Percentiles rank a stretch among this genome's conserved stretches.
Evolutionary conservation across 2,113 vertebrate genomes (phyloP).

Genomic region (Solea solea): DNA sequence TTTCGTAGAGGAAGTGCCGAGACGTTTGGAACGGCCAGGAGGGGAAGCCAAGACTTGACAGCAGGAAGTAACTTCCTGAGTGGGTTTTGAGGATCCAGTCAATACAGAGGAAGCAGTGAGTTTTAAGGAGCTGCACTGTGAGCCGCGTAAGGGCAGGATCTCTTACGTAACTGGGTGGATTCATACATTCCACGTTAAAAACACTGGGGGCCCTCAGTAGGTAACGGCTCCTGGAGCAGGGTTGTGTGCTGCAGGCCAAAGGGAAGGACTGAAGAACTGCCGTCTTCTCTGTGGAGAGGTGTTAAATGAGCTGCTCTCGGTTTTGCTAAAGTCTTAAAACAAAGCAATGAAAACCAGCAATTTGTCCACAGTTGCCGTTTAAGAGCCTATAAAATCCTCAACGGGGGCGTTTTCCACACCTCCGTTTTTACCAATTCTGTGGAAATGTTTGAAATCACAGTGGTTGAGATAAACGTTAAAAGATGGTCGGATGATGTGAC

Average conservation of each 20-base stretch:
- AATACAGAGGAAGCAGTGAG: conserved; percentile 14
- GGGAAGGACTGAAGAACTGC: conserved; percentile 1
- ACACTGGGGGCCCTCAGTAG: conserved; percentile 40
- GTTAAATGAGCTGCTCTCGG: not conserved
- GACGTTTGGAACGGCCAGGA: conserved; percentile 22
- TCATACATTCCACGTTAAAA: conserved; percentile 39
- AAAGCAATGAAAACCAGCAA: conserved; percentile 5
- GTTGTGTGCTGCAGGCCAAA: conserved; percentile 31
- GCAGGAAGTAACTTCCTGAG: conserved; percentile 62
- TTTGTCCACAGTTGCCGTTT: conserved; percentile 8
- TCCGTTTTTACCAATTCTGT: not conserved
- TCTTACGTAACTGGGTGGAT: conserved; percentile 53
- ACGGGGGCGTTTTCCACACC: not conserved
- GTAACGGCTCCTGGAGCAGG: conserved; percentile 23
- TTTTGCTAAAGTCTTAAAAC: conserved; percentile 16
- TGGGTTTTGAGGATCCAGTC: conserved; percentile 21
- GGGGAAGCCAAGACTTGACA: conserved; percentile 42
- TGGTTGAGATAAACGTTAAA: too few species aligned
- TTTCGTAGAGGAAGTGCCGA: conserved; percentile 43
- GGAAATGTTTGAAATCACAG: too few species aligned
- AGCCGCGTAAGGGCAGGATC: conserved; percentile 31
- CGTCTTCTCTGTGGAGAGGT: conserved; percentile 23
- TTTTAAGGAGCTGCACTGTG: conserved; percentile 17
- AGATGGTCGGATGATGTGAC: too few species aligned
- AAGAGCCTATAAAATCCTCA: not conserved